phyloP scores from a whole-genome alignment of 2,113 vertebrate genomes.

The Motacilla alba region DNA sequence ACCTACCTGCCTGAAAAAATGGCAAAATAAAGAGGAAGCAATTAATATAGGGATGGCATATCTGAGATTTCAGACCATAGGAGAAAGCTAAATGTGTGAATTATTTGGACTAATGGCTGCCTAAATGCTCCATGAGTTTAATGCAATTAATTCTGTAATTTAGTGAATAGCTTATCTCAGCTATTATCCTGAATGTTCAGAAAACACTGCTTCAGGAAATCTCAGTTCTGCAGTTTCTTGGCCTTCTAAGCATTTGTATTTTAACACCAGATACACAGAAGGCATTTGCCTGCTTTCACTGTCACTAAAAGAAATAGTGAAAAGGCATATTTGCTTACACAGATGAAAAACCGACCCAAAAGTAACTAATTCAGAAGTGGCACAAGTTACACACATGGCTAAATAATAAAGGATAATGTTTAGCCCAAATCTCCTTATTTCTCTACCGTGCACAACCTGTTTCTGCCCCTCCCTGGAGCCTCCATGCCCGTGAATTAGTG shows the following conservation, averaged over 20 bases:
- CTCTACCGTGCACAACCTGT: background rate
- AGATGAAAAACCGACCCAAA: background rate
- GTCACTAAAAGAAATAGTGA: background rate
- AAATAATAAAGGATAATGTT: background rate
- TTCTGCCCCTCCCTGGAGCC: background rate
- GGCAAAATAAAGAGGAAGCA: background rate
- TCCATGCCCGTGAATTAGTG: background rate
- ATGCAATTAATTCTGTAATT: background rate
- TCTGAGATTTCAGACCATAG: background rate
- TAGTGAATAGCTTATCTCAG: background rate
- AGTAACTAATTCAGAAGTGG: background rate
- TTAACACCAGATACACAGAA: background rate
- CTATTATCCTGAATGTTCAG: background rate
- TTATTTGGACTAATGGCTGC: background rate
- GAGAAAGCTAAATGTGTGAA: background rate
- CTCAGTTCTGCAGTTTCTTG: background rate
- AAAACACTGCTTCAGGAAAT: background rate
- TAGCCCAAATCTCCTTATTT: background rate
- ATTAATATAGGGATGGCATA: background rate
- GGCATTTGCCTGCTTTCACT: background rate
- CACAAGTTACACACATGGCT: background rate
- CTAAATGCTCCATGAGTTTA: background rate
- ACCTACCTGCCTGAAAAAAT: background rate
- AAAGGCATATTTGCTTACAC: background rate
- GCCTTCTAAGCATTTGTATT: background rate